These are phyloP conservation scores for Lagopus muta DNA, from an alignment of 2,113 vertebrate genomes.

Conservation along the genomic window DNA sequence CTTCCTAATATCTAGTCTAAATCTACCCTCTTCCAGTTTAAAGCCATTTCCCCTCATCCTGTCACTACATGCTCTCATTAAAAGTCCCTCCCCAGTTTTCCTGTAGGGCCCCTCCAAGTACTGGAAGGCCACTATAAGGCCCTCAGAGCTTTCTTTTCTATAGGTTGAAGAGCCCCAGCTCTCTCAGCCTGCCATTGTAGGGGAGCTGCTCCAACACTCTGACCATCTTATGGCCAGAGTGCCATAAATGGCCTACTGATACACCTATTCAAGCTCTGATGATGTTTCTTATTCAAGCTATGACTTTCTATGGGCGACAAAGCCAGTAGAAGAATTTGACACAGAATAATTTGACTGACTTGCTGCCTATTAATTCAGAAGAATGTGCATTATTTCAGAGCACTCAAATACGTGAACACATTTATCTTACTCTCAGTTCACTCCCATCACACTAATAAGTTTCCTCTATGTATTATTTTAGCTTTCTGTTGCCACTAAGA, in stretches of 20 bases:
- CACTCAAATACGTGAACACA: conserved; percentile 50
- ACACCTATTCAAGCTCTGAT: conserved; percentile 34
- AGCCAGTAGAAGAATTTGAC: conserved; percentile 58
- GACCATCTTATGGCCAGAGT: too few species aligned
- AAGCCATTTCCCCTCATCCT: too few species aligned
- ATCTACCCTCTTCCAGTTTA: too few species aligned
- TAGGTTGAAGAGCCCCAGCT: too few species aligned
- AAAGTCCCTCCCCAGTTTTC: too few species aligned
- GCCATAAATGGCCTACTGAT: neutral
- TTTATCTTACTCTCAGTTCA: conserved; percentile 40
- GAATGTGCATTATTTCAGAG: conserved; percentile 68
- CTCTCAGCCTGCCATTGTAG: too few species aligned
- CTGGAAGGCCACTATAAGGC: too few species aligned
- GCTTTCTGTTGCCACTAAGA: conserved; percentile 24
- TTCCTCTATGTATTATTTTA: neutral
- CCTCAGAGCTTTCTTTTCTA: too few species aligned
- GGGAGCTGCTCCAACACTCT: too few species aligned
- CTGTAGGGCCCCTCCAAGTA: too few species aligned
- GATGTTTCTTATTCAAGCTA: conserved; percentile 54
- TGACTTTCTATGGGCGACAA: conserved; percentile 55
- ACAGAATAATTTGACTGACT: conserved; percentile 65
- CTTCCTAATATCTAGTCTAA: too few species aligned
- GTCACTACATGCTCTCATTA: too few species aligned
- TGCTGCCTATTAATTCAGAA: conserved; percentile 61
- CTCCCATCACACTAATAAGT: conserved; percentile 22